phyloP scores from a whole-genome alignment of 2,797 vertebrate species.

The Pempheris klunzingeri region DNA sequence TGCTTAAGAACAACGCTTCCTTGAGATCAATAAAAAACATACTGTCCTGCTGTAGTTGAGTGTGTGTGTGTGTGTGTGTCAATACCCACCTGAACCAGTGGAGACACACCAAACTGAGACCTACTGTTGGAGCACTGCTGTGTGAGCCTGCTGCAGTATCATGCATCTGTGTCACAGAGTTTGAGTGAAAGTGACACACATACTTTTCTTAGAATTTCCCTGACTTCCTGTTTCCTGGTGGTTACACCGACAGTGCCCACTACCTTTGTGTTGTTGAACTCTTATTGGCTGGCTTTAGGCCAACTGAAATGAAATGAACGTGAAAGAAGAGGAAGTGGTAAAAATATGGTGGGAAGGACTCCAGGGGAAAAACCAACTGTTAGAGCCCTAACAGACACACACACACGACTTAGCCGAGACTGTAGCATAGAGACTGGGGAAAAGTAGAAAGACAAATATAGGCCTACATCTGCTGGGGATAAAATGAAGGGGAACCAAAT shows the following conservation, averaged over 20 bases:
- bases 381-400: constrained; percentile 23
- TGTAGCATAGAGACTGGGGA: neutral
- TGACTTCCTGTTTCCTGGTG: constrained; percentile 85
- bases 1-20: neutral
- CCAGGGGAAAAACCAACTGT: constrained; percentile 82
- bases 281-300: constrained; percentile 77
- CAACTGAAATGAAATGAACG: constrained; percentile 67
- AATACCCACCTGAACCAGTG: constrained; percentile 45
- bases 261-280: constrained; percentile 67
- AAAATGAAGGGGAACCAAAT: constrained; percentile 11
- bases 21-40: neutral
- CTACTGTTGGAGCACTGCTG: constrained; percentile 13
- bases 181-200: constrained; percentile 76
- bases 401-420: constrained; percentile 6
- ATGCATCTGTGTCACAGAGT: constrained; percentile 34
- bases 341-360: constrained; percentile 75
- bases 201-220: constrained; percentile 75
- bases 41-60: neutral
- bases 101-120: constrained; percentile 18
- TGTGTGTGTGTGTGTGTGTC: no score
- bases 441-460: constrained; percentile 1
- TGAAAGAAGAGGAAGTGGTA: constrained; percentile 80
- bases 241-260: constrained; percentile 73
- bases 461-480: neutral
- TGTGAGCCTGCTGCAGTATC: constrained; percentile 40